Conservation (phyloP, 2,888 invertebrate genomes). For the Seira sanloemensis region DNA sequence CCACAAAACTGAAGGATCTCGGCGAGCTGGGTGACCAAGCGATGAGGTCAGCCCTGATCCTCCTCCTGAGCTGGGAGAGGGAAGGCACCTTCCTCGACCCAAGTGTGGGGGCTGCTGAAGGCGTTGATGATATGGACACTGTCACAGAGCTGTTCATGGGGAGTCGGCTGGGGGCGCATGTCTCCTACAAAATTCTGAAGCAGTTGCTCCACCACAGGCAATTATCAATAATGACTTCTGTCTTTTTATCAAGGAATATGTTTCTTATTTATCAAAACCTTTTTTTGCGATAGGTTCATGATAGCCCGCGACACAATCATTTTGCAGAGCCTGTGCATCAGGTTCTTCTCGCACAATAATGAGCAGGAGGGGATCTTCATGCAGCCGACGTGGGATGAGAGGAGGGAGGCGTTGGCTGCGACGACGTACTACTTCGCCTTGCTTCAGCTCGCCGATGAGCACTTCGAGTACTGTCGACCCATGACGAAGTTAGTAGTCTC, state of each 20-base stretch:
- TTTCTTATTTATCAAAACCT: no score
- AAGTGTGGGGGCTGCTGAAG: slow-evolving; percentile 35
- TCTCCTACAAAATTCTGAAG: slow-evolving; percentile 65
- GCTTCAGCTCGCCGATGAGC: slow-evolving; percentile 52
- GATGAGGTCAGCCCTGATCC: slow-evolving; percentile 27
- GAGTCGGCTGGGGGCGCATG: slow-evolving; percentile 70
- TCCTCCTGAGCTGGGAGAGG: slow-evolving; percentile 65
- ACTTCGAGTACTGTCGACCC: slow-evolving; percentile 66
- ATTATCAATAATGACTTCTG: no score
- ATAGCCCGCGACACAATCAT: slow-evolving; percentile 68
- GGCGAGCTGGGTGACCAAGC: slow-evolving; percentile 58
- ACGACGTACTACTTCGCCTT: slow-evolving; percentile 63
- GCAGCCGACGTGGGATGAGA: slow-evolving; percentile 54
- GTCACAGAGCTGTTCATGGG: slow-evolving; percentile 69
- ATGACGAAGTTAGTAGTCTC: slow-evolving; percentile 56
- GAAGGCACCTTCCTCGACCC: slow-evolving; percentile 45
- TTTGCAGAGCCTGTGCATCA: slow-evolving; percentile 63
- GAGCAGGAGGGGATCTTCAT: slow-evolving; percentile 60
- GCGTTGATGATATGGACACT: slow-evolving; percentile 45
- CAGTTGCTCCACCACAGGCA: slow-evolving; percentile 70
- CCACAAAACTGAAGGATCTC: slow-evolving; percentile 67
- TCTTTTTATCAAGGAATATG: no score
- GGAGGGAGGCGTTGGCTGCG: slow-evolving; percentile 45
- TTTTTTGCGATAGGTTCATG: slow-evolving; percentile 61
- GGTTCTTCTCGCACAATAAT: slow-evolving; percentile 62